phyloP scores from a whole-genome alignment of 2,888 invertebrate species.

The Campoplex capitator region DNA sequence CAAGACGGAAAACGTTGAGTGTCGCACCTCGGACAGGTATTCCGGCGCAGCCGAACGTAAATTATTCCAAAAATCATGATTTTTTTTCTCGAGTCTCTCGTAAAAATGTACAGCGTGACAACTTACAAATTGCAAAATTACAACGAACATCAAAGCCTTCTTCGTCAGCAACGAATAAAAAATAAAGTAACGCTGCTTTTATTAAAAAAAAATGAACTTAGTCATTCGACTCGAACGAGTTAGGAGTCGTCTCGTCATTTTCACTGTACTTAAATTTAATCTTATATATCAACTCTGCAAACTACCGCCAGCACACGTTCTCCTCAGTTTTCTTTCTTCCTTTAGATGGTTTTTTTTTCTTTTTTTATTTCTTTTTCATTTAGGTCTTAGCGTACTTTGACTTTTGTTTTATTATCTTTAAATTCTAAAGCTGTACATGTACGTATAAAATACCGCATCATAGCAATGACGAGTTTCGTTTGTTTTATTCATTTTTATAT shows the following conservation, averaged over 20 bases:
- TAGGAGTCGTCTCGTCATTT: not conserved
- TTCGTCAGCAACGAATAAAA: not conserved
- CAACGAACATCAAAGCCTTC: not conserved
- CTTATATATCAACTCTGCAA: slow-evolving; percentile 16
- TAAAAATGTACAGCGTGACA: not conserved
- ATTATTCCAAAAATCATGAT: not conserved
- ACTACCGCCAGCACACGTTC: not conserved
- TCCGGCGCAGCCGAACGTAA: slow-evolving; percentile 9
- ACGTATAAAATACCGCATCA: slow-evolving; percentile 47
- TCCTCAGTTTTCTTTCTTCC: not conserved
- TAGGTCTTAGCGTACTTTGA: not conserved
- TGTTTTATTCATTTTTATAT: not conserved
- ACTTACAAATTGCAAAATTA: not conserved
- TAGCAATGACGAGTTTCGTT: slow-evolving; percentile 22
- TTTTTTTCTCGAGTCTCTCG: not conserved
- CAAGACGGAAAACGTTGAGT: slow-evolving; percentile 29
- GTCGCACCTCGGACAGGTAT: not conserved
- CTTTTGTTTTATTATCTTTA: not conserved
- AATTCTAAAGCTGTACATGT: slow-evolving; percentile 24
- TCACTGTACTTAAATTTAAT: not conserved
- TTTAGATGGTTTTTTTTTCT: not conserved
- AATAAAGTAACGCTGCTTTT: not conserved
- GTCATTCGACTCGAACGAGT: not conserved
- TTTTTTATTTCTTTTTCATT: not conserved
- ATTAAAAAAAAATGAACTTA: no score